Evolutionary conservation across 2,113 vertebrate species (phyloP).

Genomic region (Albula goreensis): DNA sequence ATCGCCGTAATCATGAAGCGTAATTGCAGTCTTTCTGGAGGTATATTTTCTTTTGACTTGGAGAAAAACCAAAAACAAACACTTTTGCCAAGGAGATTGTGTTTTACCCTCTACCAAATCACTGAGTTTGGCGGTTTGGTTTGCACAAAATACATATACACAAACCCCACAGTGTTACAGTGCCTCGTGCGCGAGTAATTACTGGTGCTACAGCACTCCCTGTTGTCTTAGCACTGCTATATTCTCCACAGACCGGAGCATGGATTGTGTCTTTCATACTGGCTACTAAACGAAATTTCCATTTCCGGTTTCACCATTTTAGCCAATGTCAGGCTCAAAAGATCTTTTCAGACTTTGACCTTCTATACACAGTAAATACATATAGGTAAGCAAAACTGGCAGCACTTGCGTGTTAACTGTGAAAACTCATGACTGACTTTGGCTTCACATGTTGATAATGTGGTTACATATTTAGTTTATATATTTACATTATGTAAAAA

Average conservation of each 20-base stretch:
- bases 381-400: no score
- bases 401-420: no score
- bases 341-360: not conserved
- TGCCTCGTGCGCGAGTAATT: not conserved
- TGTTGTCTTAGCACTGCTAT: not conserved
- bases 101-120: not conserved
- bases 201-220: not conserved
- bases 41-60: conserved; percentile 6
- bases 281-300: not conserved
- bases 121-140: not conserved
- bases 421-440: no score
- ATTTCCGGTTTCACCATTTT: not conserved
- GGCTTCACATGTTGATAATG: no score
- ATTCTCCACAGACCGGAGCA: not conserved
- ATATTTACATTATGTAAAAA: no score
- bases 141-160: not conserved
- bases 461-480: no score
- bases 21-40: conserved; percentile 2
- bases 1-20: not conserved
- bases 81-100: not conserved
- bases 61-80: not conserved
- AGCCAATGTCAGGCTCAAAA: not conserved
- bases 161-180: not conserved
- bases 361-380: no score
- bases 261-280: not conserved